Evolutionary conservation across 2,888 invertebrate species (phyloP).

Genomic region (Anarsia innoxiella): DNA sequence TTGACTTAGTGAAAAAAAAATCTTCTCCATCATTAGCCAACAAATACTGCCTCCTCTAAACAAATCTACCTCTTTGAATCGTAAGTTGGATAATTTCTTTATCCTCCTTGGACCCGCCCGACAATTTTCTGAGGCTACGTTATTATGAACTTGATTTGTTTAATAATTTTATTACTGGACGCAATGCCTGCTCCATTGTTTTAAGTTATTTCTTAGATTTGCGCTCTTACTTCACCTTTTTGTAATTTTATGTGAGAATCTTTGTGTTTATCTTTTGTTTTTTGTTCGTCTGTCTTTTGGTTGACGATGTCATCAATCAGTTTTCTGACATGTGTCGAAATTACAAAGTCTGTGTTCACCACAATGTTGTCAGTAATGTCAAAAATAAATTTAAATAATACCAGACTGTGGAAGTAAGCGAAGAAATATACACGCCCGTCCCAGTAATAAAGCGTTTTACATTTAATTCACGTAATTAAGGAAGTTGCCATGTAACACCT

Average conservation of each 20-base stretch:
- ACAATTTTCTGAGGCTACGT: conserved; percentile 69
- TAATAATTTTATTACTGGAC: conserved; percentile 73
- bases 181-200: conserved; percentile 23
- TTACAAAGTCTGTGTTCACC: no score
- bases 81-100: conserved; percentile 74
- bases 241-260: conserved; percentile 22
- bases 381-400: no score
- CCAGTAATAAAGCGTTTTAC: no score
- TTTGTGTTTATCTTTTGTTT: no score
- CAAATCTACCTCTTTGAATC: conserved; percentile 29
- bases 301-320: no score
- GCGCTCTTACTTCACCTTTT: conserved; percentile 31
- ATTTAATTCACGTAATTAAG: no score
- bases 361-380: no score
- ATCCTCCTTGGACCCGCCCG: conserved; percentile 61
- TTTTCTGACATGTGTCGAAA: no score
- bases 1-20: not conserved
- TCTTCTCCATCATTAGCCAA: not conserved
- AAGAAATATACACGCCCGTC: no score
- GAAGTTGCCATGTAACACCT: no score
- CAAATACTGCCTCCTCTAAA: conserved; percentile 1
- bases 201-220: conserved; percentile 42
- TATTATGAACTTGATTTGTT: conserved; percentile 74
- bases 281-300: no score
- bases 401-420: no score